phyloP scores from a whole-genome alignment of 1,140 invertebrate genomes.

The Oncopodura yosiiana region DNA sequence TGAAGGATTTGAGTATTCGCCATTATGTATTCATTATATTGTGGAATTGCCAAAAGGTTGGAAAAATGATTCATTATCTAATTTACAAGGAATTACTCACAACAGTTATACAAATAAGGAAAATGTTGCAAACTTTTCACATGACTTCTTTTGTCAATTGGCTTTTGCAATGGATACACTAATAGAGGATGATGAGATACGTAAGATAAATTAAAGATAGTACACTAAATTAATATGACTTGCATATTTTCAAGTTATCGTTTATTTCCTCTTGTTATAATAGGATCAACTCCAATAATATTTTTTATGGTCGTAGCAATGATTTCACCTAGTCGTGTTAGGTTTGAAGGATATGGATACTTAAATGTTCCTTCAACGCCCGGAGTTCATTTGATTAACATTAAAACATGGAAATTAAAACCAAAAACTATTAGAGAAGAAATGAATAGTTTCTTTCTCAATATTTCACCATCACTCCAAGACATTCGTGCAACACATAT shows the following conservation, averaged over 20 bases:
- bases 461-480: slow-evolving; percentile 20
- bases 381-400: slow-evolving; percentile 11
- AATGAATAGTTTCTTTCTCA: slow-evolving; percentile 23
- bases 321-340: slow-evolving; percentile 3
- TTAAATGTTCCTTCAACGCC: slow-evolving; percentile 13
- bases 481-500: slow-evolving; percentile 24
- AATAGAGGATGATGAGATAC: slow-evolving; percentile 17
- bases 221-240: too few species aligned
- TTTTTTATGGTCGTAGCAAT: slow-evolving; percentile 22
- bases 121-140: slow-evolving; percentile 23
- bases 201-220: slow-evolving; percentile 13
- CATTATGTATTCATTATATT: slow-evolving; percentile 26
- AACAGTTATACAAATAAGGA: slow-evolving; percentile 11
- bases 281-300: slow-evolving; percentile 14
- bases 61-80: slow-evolving; percentile 17
- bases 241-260: too few species aligned
- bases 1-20: slow-evolving; percentile 18
- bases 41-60: slow-evolving; percentile 29
- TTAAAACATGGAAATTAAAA: slow-evolving; percentile 26
- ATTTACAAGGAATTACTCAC: slow-evolving; percentile 25
- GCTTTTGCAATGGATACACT: slow-evolving; percentile 16
- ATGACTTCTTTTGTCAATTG: slow-evolving; percentile 22
- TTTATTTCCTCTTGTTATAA: too few species aligned
- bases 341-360: slow-evolving; percentile 26
- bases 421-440: slow-evolving; percentile 10